These are phyloP conservation scores for Pinna nobilis DNA, from an alignment of 1,140 invertebrate genomes.

Conservation along the genomic window DNA sequence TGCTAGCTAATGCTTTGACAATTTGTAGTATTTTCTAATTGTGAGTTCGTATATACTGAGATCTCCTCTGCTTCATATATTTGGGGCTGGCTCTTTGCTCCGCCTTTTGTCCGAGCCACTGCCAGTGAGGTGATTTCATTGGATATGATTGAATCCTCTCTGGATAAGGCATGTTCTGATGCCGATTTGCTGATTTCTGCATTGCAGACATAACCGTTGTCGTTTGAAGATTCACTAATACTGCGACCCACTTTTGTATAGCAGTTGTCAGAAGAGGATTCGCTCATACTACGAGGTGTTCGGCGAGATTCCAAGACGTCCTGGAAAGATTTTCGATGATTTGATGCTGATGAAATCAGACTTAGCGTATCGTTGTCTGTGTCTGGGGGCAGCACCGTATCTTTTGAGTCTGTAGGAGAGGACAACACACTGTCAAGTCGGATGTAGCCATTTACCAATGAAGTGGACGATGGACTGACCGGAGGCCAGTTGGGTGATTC, in stretches of 20 bases:
- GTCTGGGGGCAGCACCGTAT: not conserved
- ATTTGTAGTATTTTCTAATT: too few species aligned
- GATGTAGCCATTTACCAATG: constrained; percentile 13
- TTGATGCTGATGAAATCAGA: not conserved
- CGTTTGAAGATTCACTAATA: not conserved
- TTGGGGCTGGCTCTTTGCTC: too few species aligned
- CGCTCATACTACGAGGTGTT: not conserved
- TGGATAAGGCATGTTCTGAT: not conserved
- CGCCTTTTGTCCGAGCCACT: not conserved
- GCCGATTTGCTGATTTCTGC: not conserved
- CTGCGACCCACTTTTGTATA: not conserved
- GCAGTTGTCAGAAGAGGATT: not conserved
- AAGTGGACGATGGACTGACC: constrained; percentile 25
- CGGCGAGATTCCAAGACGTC: not conserved
- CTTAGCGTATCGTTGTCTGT: not conserved
- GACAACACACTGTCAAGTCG: constrained; percentile 15
- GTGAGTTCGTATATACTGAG: too few species aligned
- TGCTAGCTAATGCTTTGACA: too few species aligned
- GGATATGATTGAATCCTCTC: not conserved
- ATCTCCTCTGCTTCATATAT: too few species aligned
- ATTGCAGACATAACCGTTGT: not conserved
- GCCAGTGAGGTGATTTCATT: constrained; percentile 19
- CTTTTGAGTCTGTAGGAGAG: not conserved
- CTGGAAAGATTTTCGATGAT: not conserved
- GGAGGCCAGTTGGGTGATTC: constrained; percentile 60